Base-by-base conservation (phyloP, 2,797 vertebrate species). In the Synanceia verrucosa region DNA sequence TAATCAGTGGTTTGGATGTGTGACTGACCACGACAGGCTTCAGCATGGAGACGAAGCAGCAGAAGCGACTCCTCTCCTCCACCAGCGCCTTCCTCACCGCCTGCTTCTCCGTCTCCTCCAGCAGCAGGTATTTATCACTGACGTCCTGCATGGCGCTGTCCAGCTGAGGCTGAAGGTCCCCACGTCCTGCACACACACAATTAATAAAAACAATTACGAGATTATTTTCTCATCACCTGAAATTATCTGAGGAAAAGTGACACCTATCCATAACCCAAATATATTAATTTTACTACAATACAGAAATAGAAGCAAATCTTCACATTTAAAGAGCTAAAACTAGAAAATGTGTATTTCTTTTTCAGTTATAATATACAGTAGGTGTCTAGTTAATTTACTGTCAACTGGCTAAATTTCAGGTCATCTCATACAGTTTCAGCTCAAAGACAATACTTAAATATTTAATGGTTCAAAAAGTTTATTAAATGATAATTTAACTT, bases 61-160 rank as follows among this genome's bases (percentile, higher is more conserved):
- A 99, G 95, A 98, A 98, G 6, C 96, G 95, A 14, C 95, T 94
- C 0, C 97, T 94, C 76, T 99, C 97, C 89, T 99, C 97, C 0
- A 97, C 96, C 85, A 99, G 90, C 8, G 94, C 97, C 82, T 94
- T 96, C 81, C 97, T 94, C 72, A 99, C 96, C 0, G 97, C 97
- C 93, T 97, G 96, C 86, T 97, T 98, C 91, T 99, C 97, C 0
- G 96, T 96, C 83, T 99, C 97, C 85, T 99, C 97, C 90, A 99
- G 91, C 75, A 98, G 88, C 52, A 97, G 94, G 79, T 97, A 99
- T 43, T 96, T 97, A 73, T 98, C 97, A 0, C 94, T 97, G 88
- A 99, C 96, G 2, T 98, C 96, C 89, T 99, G 97, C 78, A 97
- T 94, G 28, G 97, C 97, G 4, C 95, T 96, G 90, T 99, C 96